phyloP scores from a whole-genome alignment of 1,140 invertebrate species.

The Drosophila ficusphila region DNA sequence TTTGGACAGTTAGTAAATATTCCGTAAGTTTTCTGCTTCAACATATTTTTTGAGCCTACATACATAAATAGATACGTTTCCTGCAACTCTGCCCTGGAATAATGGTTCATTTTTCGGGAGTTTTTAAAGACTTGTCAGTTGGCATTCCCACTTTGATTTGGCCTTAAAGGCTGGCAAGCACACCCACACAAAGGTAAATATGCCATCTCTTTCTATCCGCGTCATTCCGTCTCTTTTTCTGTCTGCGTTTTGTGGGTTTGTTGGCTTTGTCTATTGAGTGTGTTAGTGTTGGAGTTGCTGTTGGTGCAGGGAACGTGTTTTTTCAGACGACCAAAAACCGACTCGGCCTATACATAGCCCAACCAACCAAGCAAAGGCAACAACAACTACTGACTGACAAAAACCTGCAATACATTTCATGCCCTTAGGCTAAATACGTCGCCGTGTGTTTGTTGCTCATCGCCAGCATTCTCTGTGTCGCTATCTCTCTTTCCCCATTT shows the following conservation, averaged over 20 bases:
- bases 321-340: slow-evolving; percentile 57
- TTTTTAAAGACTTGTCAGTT: slow-evolving; percentile 44
- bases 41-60: neutral
- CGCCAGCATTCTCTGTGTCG: slow-evolving; percentile 27
- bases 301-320: slow-evolving; percentile 64
- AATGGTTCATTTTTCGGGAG: slow-evolving; percentile 2
- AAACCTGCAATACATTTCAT: slow-evolving; percentile 79
- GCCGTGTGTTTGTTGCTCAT: slow-evolving; percentile 46
- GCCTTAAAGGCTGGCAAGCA: slow-evolving; percentile 58
- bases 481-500: slow-evolving; percentile 4
- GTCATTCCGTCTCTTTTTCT: slow-evolving; percentile 4
- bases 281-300: slow-evolving; percentile 8
- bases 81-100: neutral
- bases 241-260: slow-evolving; percentile 42
- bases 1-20: no score
- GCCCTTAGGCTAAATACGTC: slow-evolving; percentile 78
- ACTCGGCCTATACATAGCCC: slow-evolving; percentile 43
- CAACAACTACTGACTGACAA: slow-evolving; percentile 10
- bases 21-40: neutral
- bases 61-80: neutral
- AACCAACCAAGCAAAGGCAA: slow-evolving; percentile 32
- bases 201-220: neutral
- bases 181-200: slow-evolving; percentile 17
- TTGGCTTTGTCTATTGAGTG: slow-evolving; percentile 35
- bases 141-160: slow-evolving; percentile 27